Percentiles rank a stretch among this genome's conserved stretches.
phyloP scores from a whole-genome alignment of 2,888 invertebrate genomes.

The Xanthostigma xanthostigma region DNA sequence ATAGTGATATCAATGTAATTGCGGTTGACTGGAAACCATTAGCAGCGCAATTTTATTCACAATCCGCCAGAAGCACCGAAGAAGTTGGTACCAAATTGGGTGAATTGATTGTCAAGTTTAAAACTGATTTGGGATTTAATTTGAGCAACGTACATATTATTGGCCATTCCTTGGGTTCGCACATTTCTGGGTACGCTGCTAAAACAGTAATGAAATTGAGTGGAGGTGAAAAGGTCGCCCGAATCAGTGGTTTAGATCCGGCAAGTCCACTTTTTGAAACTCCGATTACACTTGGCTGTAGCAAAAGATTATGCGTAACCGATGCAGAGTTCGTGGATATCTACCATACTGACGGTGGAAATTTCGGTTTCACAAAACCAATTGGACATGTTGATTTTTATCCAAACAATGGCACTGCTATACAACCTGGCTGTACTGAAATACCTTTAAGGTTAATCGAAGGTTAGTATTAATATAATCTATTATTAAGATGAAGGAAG shows the following conservation, averaged over 20 bases:
- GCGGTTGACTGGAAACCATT: constrained; percentile 28
- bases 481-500: too few relatives aligned
- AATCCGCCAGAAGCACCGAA: constrained; percentile 28
- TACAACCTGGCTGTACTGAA: constrained; percentile 26
- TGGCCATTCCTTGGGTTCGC: constrained; percentile 28
- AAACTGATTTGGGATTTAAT: constrained; percentile 21
- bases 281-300: constrained; percentile 15
- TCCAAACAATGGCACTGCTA: constrained; percentile 27
- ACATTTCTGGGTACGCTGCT: constrained; percentile 24
- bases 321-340: constrained; percentile 28
- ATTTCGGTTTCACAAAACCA: constrained; percentile 24
- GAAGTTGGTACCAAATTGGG: constrained; percentile 26
- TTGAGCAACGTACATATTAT: constrained; percentile 27
- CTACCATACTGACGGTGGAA: constrained; percentile 28
- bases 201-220: constrained; percentile 14
- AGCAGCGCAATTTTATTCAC: constrained; percentile 18
- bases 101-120: constrained; percentile 26
- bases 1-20: constrained; percentile 28
- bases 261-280: constrained; percentile 25
- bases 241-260: constrained; percentile 32
- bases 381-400: constrained; percentile 27
- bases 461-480: too few relatives aligned
- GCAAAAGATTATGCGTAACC: constrained; percentile 20
- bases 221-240: constrained; percentile 22
- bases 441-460: too few relatives aligned